Evolutionary conservation across 2,888 invertebrate species (phyloP).

Genomic region (Ommatoiulus sabulosus): DNA sequence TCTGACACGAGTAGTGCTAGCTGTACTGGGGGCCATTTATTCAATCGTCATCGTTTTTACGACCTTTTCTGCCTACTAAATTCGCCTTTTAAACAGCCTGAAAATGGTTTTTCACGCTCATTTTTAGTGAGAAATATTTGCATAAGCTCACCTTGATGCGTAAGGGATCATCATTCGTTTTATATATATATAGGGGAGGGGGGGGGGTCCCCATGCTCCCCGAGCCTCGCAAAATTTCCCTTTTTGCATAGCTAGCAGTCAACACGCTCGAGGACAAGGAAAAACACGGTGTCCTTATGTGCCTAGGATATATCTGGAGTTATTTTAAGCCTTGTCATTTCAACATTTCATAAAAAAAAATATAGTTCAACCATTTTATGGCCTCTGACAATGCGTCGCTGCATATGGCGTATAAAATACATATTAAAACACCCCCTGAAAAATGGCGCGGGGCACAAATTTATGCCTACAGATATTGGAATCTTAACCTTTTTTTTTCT

Average conservation of each 20-base stretch:
- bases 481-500: constrained; percentile 31
- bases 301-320: constrained; percentile 36
- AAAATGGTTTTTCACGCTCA: constrained; percentile 31
- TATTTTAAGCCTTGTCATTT: constrained; percentile 39
- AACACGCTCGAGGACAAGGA: constrained; percentile 36
- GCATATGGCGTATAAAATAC: constrained; percentile 43
- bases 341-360: constrained; percentile 41
- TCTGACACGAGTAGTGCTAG: constrained; percentile 39
- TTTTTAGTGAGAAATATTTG: constrained; percentile 34
- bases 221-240: neutral
- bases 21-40: neutral
- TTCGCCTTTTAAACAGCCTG: constrained; percentile 14
- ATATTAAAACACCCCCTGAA: constrained; percentile 42
- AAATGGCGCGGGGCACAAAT: constrained; percentile 21
- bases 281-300: constrained; percentile 39
- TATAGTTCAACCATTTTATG: constrained; percentile 43
- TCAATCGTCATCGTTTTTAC: constrained; percentile 36
- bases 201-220: neutral
- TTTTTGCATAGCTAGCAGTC: constrained; percentile 43
- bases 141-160: constrained; percentile 31
- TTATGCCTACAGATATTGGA: constrained; percentile 40
- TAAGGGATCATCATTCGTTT: constrained; percentile 31
- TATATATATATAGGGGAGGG: neutral
- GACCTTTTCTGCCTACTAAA: constrained; percentile 30
- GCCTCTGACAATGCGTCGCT: constrained; percentile 40